phyloP scores from a whole-genome alignment of 2,113 vertebrate species.

The Channa maculata region DNA sequence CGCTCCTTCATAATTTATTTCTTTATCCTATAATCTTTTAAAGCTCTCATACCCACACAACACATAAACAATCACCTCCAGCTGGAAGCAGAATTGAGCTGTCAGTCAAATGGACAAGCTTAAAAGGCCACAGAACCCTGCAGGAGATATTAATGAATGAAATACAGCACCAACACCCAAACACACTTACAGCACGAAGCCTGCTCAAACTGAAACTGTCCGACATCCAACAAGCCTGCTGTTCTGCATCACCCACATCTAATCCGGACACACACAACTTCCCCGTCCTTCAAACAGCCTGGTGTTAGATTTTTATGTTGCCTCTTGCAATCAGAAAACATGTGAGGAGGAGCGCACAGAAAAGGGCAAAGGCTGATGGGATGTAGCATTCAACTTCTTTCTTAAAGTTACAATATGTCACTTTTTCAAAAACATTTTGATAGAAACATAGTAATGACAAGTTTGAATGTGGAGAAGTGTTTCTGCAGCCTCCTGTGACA shows the following conservation, averaged over 20 bases:
- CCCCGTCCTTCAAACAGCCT: slow-evolving; percentile 50
- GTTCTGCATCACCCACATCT: slow-evolving; percentile 48
- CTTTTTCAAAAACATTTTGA: no score
- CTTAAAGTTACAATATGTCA: slow-evolving; percentile 6
- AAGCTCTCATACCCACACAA: slow-evolving; percentile 3
- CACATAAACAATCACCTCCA: slow-evolving; percentile 65
- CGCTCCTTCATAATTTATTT: not conserved
- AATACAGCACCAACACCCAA: slow-evolving; percentile 35
- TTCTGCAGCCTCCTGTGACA: no score
- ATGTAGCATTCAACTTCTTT: slow-evolving; percentile 22
- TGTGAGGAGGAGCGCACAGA: slow-evolving; percentile 19
- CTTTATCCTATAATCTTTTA: not conserved
- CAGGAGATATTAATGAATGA: slow-evolving; percentile 68
- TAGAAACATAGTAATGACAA: no score
- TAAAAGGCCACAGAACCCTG: slow-evolving; percentile 66
- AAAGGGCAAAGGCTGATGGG: slow-evolving; percentile 10
- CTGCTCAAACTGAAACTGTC: slow-evolving; percentile 21
- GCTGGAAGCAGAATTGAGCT: slow-evolving; percentile 68
- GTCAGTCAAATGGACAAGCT: slow-evolving; percentile 72
- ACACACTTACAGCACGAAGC: not conserved
- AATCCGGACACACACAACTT: slow-evolving; percentile 33
- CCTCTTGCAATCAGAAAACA: slow-evolving; percentile 5
- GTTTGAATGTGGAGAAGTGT: no score
- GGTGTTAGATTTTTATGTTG: slow-evolving; percentile 36
- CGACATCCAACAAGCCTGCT: slow-evolving; percentile 48